Evolutionary conservation across 1,140 invertebrate genomes (phyloP).

Genomic region (Teleogryllus occipitalis): DNA sequence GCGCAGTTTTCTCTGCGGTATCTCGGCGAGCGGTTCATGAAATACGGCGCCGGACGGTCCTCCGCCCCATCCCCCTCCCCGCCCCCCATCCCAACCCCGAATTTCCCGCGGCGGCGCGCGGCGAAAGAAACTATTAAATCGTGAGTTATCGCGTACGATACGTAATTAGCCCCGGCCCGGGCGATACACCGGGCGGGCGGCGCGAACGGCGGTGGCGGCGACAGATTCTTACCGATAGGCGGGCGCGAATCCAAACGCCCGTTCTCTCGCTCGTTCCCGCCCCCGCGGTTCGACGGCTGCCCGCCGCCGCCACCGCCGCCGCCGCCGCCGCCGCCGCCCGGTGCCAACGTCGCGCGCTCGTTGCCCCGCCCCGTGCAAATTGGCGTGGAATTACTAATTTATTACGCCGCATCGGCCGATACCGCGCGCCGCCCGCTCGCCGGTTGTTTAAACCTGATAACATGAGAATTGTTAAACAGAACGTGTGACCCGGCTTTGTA

Average conservation of each 20-base stretch:
- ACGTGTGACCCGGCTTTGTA: slow-evolving; percentile 3
- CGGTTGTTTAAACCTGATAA: slow-evolving; percentile 4
- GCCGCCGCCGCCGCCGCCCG: too few relatives aligned
- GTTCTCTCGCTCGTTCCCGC: too few relatives aligned
- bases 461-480: slow-evolving; percentile 5
- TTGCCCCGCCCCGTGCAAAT: not conserved
- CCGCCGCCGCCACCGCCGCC: too few relatives aligned
- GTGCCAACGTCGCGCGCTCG: too few relatives aligned
- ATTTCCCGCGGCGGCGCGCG: too few relatives aligned
- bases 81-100: too few relatives aligned
- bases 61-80: too few relatives aligned
- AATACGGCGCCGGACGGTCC: too few relatives aligned
- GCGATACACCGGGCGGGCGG: not conserved
- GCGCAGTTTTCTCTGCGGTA: not conserved
- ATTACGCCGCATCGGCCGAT: not conserved
- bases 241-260: too few relatives aligned
- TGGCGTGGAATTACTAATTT: slow-evolving; percentile 1
- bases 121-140: not conserved
- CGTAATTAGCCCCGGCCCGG: not conserved
- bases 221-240: not conserved
- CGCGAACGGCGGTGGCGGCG: not conserved
- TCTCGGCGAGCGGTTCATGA: not conserved
- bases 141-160: not conserved
- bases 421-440: not conserved
- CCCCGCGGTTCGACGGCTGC: too few relatives aligned